Evolutionary conservation across 1,140 invertebrate species (phyloP).

Genomic region (Tigriopus japonicus): DNA sequence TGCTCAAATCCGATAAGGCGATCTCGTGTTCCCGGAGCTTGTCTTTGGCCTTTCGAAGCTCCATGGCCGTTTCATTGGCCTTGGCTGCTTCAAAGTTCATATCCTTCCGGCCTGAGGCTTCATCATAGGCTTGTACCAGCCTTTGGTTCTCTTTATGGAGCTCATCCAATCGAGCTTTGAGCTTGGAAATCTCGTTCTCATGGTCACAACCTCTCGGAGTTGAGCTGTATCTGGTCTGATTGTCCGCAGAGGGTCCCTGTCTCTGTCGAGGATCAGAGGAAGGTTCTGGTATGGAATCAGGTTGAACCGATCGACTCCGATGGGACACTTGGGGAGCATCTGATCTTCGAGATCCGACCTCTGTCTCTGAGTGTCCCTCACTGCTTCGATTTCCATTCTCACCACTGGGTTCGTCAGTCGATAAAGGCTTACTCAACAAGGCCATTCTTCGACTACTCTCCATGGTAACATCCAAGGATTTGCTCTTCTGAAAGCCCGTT

Average conservation of each 20-base stretch:
- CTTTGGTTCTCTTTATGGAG: not conserved
- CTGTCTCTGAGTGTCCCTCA: too few species aligned
- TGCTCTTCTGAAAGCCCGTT: not conserved
- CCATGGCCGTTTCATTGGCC: conserved; percentile 40
- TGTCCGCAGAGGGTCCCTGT: too few species aligned
- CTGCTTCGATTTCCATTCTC: too few species aligned
- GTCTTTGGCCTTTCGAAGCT: conserved; percentile 21
- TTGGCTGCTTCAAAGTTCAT: conserved; percentile 16
- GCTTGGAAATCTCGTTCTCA: not conserved
- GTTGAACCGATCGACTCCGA: not conserved
- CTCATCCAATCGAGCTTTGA: too few species aligned
- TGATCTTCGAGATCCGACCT: too few species aligned
- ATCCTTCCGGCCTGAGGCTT: not conserved
- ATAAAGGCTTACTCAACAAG: too few species aligned
- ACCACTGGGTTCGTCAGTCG: too few species aligned
- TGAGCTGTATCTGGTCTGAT: too few species aligned
- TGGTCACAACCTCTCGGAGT: not conserved
- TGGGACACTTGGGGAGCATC: too few species aligned
- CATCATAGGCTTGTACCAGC: conserved; percentile 17
- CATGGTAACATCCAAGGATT: not conserved
- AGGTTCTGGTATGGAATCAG: not conserved
- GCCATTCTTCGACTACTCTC: too few species aligned
- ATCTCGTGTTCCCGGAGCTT: conserved; percentile 60
- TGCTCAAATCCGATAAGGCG: conserved; percentile 49
- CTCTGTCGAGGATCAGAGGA: too few species aligned